A percentile compares a stretch with the other conserved stretches of the same genome.
phyloP scores from a whole-genome alignment of 2,797 vertebrate species.

The Pantherophis vulpinus region DNA sequence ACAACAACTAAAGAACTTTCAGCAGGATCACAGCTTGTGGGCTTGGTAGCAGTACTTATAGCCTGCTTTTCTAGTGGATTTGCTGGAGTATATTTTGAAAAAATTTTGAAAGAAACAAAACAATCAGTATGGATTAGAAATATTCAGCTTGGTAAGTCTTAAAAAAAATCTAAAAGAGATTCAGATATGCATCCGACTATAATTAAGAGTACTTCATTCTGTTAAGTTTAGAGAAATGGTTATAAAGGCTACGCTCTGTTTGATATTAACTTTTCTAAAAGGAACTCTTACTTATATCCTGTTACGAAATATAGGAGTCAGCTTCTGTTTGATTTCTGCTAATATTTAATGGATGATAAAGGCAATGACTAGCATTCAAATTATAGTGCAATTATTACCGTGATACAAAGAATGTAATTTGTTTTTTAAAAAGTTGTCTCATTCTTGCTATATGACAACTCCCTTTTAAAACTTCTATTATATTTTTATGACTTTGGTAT shows the following conservation, averaged over 20 bases:
- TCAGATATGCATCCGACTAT: background rate
- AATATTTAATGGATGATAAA: background rate
- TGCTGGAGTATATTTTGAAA: conserved; percentile 98
- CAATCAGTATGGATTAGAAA: conserved; percentile 98
- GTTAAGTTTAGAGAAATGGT: background rate
- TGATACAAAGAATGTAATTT: background rate
- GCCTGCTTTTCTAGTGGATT: conserved; percentile 98
- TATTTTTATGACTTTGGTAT: background rate
- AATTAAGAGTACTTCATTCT: background rate
- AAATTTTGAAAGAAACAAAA: conserved; percentile 97
- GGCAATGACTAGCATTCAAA: background rate
- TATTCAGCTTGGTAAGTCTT: conserved; percentile 91
- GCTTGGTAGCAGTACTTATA: conserved; percentile 87
- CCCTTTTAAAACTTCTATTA: background rate
- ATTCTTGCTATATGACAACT: background rate
- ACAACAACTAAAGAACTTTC: conserved; percentile 76
- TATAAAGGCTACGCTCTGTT: background rate
- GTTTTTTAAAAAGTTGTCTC: background rate
- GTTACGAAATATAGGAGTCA: background rate
- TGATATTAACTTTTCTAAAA: conserved; percentile 13
- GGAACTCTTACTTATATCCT: conserved; percentile 31
- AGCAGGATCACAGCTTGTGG: conserved; percentile 87
- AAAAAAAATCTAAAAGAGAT: background rate
- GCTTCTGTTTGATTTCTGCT: conserved; percentile 27
- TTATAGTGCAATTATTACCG: background rate